Conservation (phyloP, 2,113 vertebrate species). For the Ivindomyrus marchei region DNA sequence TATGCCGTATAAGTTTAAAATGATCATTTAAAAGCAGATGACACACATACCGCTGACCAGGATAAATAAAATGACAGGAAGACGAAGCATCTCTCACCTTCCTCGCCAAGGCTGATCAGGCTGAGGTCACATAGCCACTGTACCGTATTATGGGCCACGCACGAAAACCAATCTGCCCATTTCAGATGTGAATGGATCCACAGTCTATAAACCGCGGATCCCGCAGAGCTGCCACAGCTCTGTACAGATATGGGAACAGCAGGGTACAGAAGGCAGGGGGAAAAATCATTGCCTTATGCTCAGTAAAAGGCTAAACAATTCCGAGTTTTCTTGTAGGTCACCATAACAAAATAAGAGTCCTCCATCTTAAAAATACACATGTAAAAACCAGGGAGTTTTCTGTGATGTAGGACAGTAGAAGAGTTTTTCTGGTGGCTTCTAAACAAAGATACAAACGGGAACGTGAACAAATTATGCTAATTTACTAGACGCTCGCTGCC, state of each 20-base stretch:
- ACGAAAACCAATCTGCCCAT: neutral
- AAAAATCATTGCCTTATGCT: neutral
- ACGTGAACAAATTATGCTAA: neutral
- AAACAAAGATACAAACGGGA: neutral
- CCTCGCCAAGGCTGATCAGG: neutral
- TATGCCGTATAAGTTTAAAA: neutral
- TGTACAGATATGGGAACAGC: neutral
- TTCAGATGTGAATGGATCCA: neutral
- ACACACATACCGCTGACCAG: neutral
- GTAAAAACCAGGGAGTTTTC: neutral
- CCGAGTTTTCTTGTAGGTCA: neutral
- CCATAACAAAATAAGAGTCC: neutral
- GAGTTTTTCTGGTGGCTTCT: neutral
- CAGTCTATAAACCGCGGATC: neutral
- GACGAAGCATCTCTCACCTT: neutral
- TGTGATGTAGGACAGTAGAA: neutral
- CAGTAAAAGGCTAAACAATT: neutral
- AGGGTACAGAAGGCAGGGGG: neutral
- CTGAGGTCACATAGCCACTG: neutral
- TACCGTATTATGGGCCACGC: neutral
- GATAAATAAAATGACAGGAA: neutral
- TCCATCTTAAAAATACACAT: neutral
- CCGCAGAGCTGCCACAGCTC: neutral
- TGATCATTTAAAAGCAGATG: neutral
- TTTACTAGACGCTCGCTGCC: neutral